Evolutionary conservation across 2,888 invertebrate species (phyloP), one percentile per base, ranked within the genome.

Genomic region (Pimpla rufipes): DNA sequence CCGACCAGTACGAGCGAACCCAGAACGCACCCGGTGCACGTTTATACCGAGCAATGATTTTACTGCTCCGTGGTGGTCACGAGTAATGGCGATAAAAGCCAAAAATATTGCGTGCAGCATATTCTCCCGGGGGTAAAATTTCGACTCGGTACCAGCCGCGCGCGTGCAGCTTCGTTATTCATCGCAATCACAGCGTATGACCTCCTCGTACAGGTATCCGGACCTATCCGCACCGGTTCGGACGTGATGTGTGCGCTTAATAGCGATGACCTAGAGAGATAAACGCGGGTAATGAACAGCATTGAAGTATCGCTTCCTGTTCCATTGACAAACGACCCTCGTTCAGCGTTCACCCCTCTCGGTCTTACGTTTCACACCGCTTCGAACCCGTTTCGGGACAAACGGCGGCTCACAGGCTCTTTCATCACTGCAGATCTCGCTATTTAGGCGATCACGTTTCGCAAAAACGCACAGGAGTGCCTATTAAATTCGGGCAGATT

Each of bases 241-340:
- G 23, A 21, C 68, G 47, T 16, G 59, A 71, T 62, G 45, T 64
- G 77, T 23, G 35, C 66, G 74, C 35, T 57, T 57, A 68, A 81
- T 75, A 42, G 40, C 74, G 81, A 78, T 81, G 64, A 64, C 62
- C 79, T 47, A 37, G 18, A 47, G 47, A 68, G 64, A 77, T 74
- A 55, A 52, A 18, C 18, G 29, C 16, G n/a, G n/a, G n/a, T n/a
- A 76, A 79, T 64, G 62, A 64, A 23, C 66, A 76, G n/a, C 47
- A 76, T 57, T 42, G 71, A 67, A 67, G 42, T 62, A 62, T 68
- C n/a, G 13, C 37, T 68, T 74, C 18, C 68, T 45, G 21, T 68
- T 23, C 40, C 64, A 75, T 37, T 66, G 68, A 81, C 70, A 50
- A 76, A 75, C 40, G 64, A 64, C 55, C 37, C 52, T 62, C 18